Base-by-base conservation (phyloP, 2,797 vertebrate genomes). In the Thalassophryne amazonica region DNA sequence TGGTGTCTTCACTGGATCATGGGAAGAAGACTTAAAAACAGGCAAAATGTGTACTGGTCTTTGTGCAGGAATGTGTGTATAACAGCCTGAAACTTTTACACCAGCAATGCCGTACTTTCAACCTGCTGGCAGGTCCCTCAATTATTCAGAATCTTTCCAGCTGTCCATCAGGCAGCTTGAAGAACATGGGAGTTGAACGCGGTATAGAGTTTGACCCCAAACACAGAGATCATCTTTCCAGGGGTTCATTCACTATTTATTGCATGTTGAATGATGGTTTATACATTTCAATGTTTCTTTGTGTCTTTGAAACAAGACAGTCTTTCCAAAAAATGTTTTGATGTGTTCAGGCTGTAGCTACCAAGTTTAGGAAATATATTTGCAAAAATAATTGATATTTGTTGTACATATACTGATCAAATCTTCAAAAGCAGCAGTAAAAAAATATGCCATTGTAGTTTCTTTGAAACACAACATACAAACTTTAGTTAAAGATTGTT, bases 121-220 rank as follows among this genome's bases (percentile, higher is more conserved):
- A 60, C 63, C 58, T 67, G 64, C 73, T 32, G 38, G 61, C 7
- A 30, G 22, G n/a, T 41, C 46, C 15, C 39, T 83, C 42, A 80
- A 78, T 87, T 79, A 86, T 84, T 86, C 41, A 81, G 45, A 57
- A 34, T 69, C 57, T 50, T 43, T 38, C 40, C 27, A 22, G 54
- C 73, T 65, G 63, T 82, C 81, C 25, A 69, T 73, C 73, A 78
- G 43, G 31, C 15, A 33, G 36, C 60, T 40, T 25, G 23, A 32
- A 47, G 19, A 43, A 39, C 56, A 38, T 32, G 14, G 31, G 24
- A 34, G 40, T 33, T 59, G 38, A 53, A 40, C 50, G 53, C 48
- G 57, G 31, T 60, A 33, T 24, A 15, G 11, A 30, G 10, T 15
- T 24, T 46, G 27, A 34, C 42, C 35, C 35, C 37, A 72, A 64